Evolutionary conservation across 92 coral and sea anemone species (phyloP).

Genomic region (Micromussa lordhowensis): DNA sequence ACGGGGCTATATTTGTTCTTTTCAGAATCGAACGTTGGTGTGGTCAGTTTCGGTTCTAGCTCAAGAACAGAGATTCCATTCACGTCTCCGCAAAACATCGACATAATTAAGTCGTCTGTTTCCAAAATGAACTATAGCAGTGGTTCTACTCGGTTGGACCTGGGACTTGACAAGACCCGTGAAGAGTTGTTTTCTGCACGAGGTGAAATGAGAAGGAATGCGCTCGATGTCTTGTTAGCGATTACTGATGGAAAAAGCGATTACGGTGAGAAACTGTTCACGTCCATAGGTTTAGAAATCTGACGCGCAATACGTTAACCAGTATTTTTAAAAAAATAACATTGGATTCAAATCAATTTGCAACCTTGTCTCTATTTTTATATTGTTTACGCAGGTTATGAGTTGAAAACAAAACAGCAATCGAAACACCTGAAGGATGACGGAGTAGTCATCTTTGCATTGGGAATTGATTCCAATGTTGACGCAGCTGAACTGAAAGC

Average conservation of each 20-base stretch:
- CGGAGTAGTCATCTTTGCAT: constrained; percentile 22
- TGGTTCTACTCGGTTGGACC: background rate
- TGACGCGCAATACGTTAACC: too few species aligned
- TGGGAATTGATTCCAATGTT: constrained; percentile 26
- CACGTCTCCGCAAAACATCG: background rate
- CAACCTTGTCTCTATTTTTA: background rate
- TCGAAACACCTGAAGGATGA: constrained; percentile 13
- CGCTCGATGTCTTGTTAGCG: constrained; percentile 4
- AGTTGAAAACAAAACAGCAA: background rate
- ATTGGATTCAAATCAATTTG: too few species aligned
- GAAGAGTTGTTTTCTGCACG: constrained; percentile 4
- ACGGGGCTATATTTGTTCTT: background rate
- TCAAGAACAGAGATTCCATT: constrained; percentile 24
- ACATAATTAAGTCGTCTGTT: background rate
- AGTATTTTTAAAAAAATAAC: too few species aligned
- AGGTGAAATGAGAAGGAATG: constrained; percentile 3
- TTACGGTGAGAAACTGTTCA: background rate
- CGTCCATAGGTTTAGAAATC: background rate
- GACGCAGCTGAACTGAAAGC: constrained; percentile 14
- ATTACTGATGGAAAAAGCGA: constrained; percentile 35
- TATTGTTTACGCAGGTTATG: background rate
- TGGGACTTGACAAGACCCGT: constrained; percentile 10
- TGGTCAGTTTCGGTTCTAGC: constrained; percentile 11
- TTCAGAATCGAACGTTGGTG: constrained; percentile 36
- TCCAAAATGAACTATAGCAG: background rate